A percentile compares a stretch with the other conserved stretches of the same genome.
phyloP scores from a whole-genome alignment of 1,140 invertebrate genomes.

The Andricus grossulariae region DNA sequence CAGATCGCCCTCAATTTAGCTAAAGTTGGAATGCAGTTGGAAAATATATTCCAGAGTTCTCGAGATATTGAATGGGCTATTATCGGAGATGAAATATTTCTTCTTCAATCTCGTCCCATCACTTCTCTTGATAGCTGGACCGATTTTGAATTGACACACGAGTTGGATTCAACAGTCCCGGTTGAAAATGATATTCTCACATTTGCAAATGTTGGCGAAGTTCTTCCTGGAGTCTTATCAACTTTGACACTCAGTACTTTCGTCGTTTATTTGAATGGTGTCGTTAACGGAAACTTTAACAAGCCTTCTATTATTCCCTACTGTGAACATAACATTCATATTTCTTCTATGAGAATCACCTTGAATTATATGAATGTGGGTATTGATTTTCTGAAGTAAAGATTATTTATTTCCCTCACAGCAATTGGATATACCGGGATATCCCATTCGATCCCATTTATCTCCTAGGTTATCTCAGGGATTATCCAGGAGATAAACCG shows the following conservation, averaged over 20 bases:
- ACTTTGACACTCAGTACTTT: conserved; percentile 72
- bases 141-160: conserved; percentile 84
- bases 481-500: no score
- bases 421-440: no score
- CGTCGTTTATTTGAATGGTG: conserved; percentile 62
- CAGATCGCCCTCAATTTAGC: conserved; percentile 75
- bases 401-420: neutral
- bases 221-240: conserved; percentile 75
- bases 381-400: conserved; percentile 24
- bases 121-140: conserved; percentile 83
- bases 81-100: conserved; percentile 76
- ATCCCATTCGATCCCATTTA: no score
- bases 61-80: conserved; percentile 88
- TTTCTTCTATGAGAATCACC: conserved; percentile 45
- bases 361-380: conserved; percentile 77
- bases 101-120: conserved; percentile 85
- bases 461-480: no score
- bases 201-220: conserved; percentile 81
- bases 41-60: conserved; percentile 80
- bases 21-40: conserved; percentile 78
- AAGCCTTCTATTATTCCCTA: neutral
- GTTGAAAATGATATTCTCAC: conserved; percentile 77
- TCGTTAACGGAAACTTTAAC: conserved; percentile 32
- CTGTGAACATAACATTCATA: conserved; percentile 29
- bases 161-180: conserved; percentile 80